These are phyloP conservation scores for Anarrhichthys ocellatus DNA, from an alignment of 2,113 vertebrate species.

Conservation along the genomic window DNA sequence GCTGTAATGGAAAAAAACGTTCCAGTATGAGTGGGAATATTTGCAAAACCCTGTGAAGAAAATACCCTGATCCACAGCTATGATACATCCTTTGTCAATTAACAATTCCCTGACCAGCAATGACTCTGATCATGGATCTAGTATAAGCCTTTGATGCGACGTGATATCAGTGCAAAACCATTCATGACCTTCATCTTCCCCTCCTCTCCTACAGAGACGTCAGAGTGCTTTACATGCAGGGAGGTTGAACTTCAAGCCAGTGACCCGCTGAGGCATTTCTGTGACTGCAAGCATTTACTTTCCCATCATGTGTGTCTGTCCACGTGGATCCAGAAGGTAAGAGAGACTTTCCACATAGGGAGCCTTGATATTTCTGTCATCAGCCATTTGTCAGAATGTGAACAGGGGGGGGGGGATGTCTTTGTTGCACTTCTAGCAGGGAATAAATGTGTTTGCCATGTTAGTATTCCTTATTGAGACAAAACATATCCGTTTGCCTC, in stretches of 20 bases:
- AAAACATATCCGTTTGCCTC: constrained; percentile 64
- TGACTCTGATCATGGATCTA: constrained; percentile 14
- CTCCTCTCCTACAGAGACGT: constrained; percentile 82
- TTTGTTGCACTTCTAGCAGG: constrained; percentile 25
- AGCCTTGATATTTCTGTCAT: constrained; percentile 44
- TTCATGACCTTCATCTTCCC: constrained; percentile 36
- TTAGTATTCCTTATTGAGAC: constrained; percentile 69
- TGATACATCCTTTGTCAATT: neutral
- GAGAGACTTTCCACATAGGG: constrained; percentile 15
- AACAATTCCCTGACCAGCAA: neutral
- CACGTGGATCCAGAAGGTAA: constrained; percentile 80
- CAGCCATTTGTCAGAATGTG: constrained; percentile 36
- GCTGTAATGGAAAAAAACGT: constrained; percentile 20
- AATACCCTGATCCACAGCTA: neutral
- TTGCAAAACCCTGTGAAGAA: constrained; percentile 2
- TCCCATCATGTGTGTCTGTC: constrained; percentile 77
- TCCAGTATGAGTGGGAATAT: constrained; percentile 17
- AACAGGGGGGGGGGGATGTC: constrained; percentile 9
- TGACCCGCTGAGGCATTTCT: constrained; percentile 81
- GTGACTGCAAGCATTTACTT: constrained; percentile 80
- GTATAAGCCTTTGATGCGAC: constrained; percentile 24
- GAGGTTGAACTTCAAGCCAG: constrained; percentile 80
- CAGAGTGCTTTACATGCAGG: constrained; percentile 88
- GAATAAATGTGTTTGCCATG: constrained; percentile 53
- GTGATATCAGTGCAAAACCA: constrained; percentile 32